Evolutionary conservation across 35 echinoderm and acorn worm genomes (phyloP), one percentile per base, ranked within the genome.

Genomic region (Heliocidaris tuberculata): DNA sequence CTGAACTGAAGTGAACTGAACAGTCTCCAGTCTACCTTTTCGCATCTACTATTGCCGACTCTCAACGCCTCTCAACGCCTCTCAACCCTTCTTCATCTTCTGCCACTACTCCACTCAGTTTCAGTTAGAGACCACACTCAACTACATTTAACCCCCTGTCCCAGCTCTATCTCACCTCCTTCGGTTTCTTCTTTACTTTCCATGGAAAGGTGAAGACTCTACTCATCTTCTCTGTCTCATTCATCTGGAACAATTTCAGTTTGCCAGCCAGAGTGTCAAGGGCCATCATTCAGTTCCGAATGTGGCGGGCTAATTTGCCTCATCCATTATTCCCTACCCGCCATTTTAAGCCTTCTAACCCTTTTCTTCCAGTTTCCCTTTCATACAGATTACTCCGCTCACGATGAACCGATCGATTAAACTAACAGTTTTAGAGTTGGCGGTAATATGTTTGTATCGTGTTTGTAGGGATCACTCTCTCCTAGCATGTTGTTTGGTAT

Each of bases 221-320:
- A 5, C 65, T 27, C 19, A 24, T 78, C 65, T 27, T 19, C 65
- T n/a, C 21, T 17, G 65, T 78, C 65, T n/a, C 65, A 78, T 78
- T 78, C 21, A 78, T 78, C 65, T 78, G 27, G 19, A 78, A 78
- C 21, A n/a, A 78, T 78, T 78, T 15, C 65, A 78, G 65, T 78
- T 78, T 78, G 65, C 65, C 65, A 78, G 15, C 19, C 21, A 78
- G 65, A 6, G 65, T 19, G 65, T 78, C 5, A 21, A 24, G 27
- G 65, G 65, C 65, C 65, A 78, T 78, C 65, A 27, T 78, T 78
- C 65, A 78, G 65, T 78, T 78, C 27, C 65, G 65, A 78, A 78
- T n/a, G 65, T 78, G 65, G 65, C 21, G 21, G 19, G 65, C 65
- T 78, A 78, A 78, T 78, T 78, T 78, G 17, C 65, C 65, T 27